Evolutionary conservation across 2,113 vertebrate genomes (phyloP).

Genomic region (Osmerus mordax): DNA sequence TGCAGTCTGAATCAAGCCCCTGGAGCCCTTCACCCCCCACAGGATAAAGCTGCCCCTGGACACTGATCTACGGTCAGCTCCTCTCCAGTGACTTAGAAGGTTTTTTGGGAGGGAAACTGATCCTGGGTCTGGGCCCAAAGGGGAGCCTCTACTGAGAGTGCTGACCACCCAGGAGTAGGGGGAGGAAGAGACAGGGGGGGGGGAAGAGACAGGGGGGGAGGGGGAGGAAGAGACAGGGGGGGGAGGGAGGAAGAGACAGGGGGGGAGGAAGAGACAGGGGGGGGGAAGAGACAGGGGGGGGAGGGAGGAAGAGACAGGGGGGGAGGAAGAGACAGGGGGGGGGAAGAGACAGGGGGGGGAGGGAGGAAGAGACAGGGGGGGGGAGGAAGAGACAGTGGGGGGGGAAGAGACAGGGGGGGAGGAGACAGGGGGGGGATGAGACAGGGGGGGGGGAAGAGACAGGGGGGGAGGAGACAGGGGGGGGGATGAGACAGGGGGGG

Average conservation of each 20-base stretch:
- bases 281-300: conserved; percentile 29
- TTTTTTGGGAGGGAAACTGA: conserved; percentile 10
- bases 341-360: conserved; percentile 7
- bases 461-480: conserved; percentile 26
- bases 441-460: neutral
- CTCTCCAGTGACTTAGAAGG: conserved; percentile 1
- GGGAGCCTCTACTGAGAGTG: conserved; percentile 44
- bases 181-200: conserved; percentile 1
- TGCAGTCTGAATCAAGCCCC: conserved; percentile 52
- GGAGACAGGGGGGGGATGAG: conserved; percentile 25
- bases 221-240: conserved; percentile 34
- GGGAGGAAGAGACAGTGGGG: too few relatives aligned
- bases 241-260: conserved; percentile 21
- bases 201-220: conserved; percentile 6
- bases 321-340: too few relatives aligned
- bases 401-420: neutral
- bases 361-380: conserved; percentile 25
- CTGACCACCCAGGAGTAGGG: conserved; percentile 38
- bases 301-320: neutral
- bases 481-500: conserved; percentile 27
- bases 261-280: conserved; percentile 25
- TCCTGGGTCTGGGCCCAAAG: conserved; percentile 8
- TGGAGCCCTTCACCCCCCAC: conserved; percentile 43
- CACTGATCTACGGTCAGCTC: conserved; percentile 35
- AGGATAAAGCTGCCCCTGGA: conserved; percentile 25